These are phyloP conservation scores for Apostichopus parvimensis DNA, from an alignment of 35 echinoderm and acorn worm species.

Conservation along the genomic window DNA sequence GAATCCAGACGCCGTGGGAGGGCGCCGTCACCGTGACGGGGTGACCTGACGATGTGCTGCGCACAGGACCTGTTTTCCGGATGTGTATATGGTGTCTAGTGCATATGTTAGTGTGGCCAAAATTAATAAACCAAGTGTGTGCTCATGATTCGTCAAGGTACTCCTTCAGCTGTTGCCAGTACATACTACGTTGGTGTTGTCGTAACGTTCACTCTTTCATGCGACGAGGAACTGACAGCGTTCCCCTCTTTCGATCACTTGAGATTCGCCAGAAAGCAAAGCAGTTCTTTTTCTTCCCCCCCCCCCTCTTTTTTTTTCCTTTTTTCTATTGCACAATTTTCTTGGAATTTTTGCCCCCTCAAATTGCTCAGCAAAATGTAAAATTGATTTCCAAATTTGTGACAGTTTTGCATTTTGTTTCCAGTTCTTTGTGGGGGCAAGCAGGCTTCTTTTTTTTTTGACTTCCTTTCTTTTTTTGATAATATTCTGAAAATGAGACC, in stretches of 20 bases:
- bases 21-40: neutral
- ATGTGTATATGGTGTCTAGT: constrained; percentile 27
- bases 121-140: neutral
- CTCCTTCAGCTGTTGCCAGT: neutral
- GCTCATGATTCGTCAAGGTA: neutral
- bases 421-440: neutral
- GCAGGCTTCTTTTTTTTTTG: neutral
- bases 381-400: neutral
- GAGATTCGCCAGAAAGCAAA: too few relatives aligned
- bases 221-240: neutral
- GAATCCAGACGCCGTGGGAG: neutral
- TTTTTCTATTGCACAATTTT: neutral
- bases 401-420: neutral
- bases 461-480: neutral
- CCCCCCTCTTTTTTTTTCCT: neutral
- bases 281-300: too few relatives aligned
- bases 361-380: constrained; percentile 4
- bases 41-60: neutral
- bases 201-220: neutral
- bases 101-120: constrained; percentile 40
- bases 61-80: neutral
- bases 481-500: neutral
- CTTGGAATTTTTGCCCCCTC: constrained; percentile 3
- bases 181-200: neutral
- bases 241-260: neutral